Evolutionary conservation across 2,113 vertebrate genomes (phyloP).

Genomic region (Lethenteron reissneri): DNA sequence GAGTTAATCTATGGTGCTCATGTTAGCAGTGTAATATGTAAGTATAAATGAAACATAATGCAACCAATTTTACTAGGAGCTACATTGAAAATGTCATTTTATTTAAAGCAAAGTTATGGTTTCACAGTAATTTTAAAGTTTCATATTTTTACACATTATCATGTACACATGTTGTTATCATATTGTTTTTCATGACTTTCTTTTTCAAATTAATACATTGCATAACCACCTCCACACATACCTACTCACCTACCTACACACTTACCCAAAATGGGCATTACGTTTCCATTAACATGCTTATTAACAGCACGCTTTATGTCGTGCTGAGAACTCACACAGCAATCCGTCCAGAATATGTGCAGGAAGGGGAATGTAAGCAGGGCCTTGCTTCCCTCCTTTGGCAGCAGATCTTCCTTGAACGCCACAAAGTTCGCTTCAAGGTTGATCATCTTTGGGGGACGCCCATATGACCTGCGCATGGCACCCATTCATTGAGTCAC

Average conservation of each 20-base stretch:
- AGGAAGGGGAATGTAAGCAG: constrained; percentile 94
- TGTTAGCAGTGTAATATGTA: no score
- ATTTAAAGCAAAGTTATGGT: no score
- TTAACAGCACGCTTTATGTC: not conserved
- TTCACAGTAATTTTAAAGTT: no score
- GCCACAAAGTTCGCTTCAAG: constrained; percentile 97
- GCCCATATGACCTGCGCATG: constrained; percentile 55
- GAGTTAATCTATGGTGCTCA: no score
- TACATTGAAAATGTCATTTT: no score
- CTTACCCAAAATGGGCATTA: constrained; percentile 10
- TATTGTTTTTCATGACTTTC: no score
- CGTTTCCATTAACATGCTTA: not conserved
- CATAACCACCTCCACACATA: no score
- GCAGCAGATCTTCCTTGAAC: constrained; percentile 90
- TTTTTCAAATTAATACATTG: no score
- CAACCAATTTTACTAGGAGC: no score
- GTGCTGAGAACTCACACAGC: constrained; percentile 51
- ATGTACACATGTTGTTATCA: no score
- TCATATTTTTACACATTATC: no score
- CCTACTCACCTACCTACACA: not conserved
- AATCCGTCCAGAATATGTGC: constrained; percentile 96
- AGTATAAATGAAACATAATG: no score
- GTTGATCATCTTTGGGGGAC: constrained; percentile 95
- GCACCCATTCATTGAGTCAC: not conserved
- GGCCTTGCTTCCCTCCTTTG: constrained; percentile 86